Evolutionary conservation across 2,888 invertebrate species (phyloP), one percentile per base, ranked within the genome.

Genomic region (Apomyelois bistriatella): DNA sequence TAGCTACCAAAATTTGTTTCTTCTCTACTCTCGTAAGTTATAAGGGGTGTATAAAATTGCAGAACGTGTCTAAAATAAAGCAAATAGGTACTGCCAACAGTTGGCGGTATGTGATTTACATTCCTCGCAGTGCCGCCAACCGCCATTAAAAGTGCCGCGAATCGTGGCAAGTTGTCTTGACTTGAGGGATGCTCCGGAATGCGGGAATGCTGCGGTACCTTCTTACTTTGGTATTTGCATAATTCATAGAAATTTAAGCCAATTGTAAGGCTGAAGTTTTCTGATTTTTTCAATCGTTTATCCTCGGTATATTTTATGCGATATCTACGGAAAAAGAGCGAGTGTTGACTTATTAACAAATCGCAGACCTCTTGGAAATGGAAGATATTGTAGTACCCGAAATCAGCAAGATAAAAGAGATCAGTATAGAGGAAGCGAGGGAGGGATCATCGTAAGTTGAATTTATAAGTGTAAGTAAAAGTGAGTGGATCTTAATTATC

Each of bases 131-230:
- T 22, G 51, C 42, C 43, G 66, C 54, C 59, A 62, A 52, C 55
- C 56, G 75, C 82, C 72, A 84, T 85, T 84, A 85, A 83, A 85
- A 82, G 73, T 80, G 69, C 68, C 72, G 68, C 60, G 65, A 51
- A 60, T 59, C 60, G 65, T 54, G 58, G 59, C 50, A 52, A 46
- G 22, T 37, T 52, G 56, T 58, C 61, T 65, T 38, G 38, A n/a
- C 28, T 28, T 65, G 57, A 58, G 63, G 59, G 62, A 58, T 58
- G 60, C 53, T 57, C 37, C 36, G 36, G 40, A 35, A 37, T 48
- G 41, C 52, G 52, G n/a, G 30, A 48, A 48, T 36, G 48, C 1
- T 17, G 49, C 49, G 55, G 48, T 50, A 43, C 41, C 17, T 48
- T 41, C 16, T 37, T 13, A 7, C 16, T 22, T 6, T 38, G 38